Evolutionary conservation across 2,113 vertebrate genomes (phyloP), one percentile per base, ranked within the genome.

Genomic region (Entosphenus tridentatus): DNA sequence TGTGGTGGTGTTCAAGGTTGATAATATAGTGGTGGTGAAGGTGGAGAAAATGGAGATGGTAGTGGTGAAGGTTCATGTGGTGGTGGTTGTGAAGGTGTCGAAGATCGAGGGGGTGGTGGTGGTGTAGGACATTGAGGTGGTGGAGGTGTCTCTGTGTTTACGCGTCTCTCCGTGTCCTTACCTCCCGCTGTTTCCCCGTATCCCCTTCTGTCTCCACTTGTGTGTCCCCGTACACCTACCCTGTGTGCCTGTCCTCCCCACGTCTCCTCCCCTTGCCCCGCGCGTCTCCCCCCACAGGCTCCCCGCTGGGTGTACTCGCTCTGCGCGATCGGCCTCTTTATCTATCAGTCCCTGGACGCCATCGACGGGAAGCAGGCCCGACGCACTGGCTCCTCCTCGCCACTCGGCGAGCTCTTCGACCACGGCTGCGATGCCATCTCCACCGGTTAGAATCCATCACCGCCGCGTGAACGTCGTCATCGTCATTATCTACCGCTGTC

Each of bases 351-450:
- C 10, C 76, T 98, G 81, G 93, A 98, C 57, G 93, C 92, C 70
- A 96, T 98, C 56, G 93, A 98, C 70, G 93, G 93, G 55, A 98
- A 98, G 74, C 92, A 98, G 80, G 93, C 93, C 55, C 83, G 93
- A 73, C 88, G 93, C 78, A 98, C 93, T 70, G 95, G 92, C 12
- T 96, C 87, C 80, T 93, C 88, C 74, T 89, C 89, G 74, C 93
- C 93, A 0, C 78, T 98, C 76, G 93, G 93, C 70, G 93, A 98
- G 75, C 86, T 98, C 69, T 98, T 98, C 76, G 93, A 98, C 80
- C 93, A 98, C 72, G 93, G 92, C 75, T 98, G 93, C 75, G 93
- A 98, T 77, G 95, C 93, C 0, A 82, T 98, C 65, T 98, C 93
- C 73, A 96, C 92, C 73, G 93, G 93, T 98, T 81, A 11, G 7